A percentile compares a stretch with the other conserved stretches of the same genome.
phyloP scores from a whole-genome alignment of 2,113 vertebrate species.

The Aythya baeri region DNA sequence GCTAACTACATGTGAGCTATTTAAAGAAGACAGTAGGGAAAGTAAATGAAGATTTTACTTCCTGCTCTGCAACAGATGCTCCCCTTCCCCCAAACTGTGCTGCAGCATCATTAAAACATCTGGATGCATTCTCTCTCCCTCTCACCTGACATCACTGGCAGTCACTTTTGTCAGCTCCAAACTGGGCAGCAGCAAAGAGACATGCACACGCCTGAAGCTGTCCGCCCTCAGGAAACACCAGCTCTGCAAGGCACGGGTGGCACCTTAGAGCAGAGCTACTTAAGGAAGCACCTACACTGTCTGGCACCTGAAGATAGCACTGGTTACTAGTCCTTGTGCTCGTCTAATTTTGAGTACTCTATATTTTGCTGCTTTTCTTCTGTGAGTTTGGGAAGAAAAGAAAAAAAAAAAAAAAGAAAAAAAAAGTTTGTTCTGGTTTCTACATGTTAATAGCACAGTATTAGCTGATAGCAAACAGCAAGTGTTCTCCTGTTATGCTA shows the following conservation, averaged over 20 bases:
- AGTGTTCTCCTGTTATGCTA: not conserved
- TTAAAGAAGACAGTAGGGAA: not conserved
- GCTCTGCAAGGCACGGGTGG: too few relatives aligned
- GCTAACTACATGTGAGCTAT: not conserved
- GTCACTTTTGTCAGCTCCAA: not conserved
- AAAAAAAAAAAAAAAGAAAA: too few relatives aligned
- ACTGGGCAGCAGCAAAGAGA: not conserved
- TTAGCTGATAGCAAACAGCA: not conserved
- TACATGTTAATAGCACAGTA: not conserved
- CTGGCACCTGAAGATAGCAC: not conserved
- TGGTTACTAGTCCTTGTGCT: not conserved
- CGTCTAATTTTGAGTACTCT: not conserved
- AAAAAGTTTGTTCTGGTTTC: not conserved
- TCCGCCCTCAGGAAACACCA: not conserved
- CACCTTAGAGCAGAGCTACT: fast-evolving
- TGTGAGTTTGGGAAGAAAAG: too few relatives aligned
- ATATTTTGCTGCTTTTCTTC: not conserved
- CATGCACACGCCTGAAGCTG: not conserved
- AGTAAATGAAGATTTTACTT: not conserved
- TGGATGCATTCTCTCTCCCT: not conserved
- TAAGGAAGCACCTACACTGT: too few relatives aligned
- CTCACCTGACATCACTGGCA: not conserved
- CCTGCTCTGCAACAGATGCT: not conserved
- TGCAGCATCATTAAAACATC: not conserved
- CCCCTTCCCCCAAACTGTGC: not conserved